These are phyloP conservation scores for Protomyctophum bolini DNA, from an alignment of 2,113 vertebrate genomes.

Conservation along the genomic window DNA sequence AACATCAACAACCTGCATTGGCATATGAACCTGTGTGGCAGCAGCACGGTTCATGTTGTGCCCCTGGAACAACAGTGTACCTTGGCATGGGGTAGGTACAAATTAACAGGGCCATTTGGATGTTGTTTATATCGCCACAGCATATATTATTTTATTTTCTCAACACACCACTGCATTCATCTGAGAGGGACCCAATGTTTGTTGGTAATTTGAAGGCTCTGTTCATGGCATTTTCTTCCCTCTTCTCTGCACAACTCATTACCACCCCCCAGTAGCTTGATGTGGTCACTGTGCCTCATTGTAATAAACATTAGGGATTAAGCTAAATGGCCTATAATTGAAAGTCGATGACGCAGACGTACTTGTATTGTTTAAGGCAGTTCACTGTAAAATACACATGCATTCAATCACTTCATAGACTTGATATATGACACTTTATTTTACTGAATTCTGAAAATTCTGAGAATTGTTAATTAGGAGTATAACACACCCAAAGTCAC, in stretches of 20 bases:
- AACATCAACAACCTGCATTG: slow-evolving; percentile 45
- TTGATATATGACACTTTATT: slow-evolving; percentile 30
- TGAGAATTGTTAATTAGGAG: slow-evolving; percentile 36
- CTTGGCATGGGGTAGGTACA: slow-evolving; percentile 49
- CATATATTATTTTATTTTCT: slow-evolving; percentile 44
- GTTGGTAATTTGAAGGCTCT: slow-evolving; percentile 41
- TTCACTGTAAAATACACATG: slow-evolving; percentile 51
- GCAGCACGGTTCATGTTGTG: slow-evolving; percentile 24
- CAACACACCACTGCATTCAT: slow-evolving; percentile 37
- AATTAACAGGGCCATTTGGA: slow-evolving; percentile 59
- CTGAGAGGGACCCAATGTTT: slow-evolving; percentile 34
- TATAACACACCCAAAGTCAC: slow-evolving; percentile 46
- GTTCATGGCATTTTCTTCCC: slow-evolving; percentile 25
- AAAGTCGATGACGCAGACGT: slow-evolving; percentile 40
- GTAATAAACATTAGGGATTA: slow-evolving; percentile 71
- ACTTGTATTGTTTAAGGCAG: slow-evolving; percentile 41
- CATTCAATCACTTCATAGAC: slow-evolving; percentile 44
- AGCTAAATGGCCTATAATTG: slow-evolving; percentile 42
- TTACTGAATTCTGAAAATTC: slow-evolving; percentile 42
- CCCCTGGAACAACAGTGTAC: slow-evolving; percentile 38
- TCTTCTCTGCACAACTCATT: slow-evolving; percentile 67
- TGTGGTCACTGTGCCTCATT: slow-evolving; percentile 68
- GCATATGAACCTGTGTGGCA: slow-evolving; percentile 14
- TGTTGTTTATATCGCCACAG: slow-evolving; percentile 61
- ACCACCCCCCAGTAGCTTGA: slow-evolving; percentile 57